Conservation (phyloP, 2,888 invertebrate genomes). For the Nesidiocoris tenuis region DNA sequence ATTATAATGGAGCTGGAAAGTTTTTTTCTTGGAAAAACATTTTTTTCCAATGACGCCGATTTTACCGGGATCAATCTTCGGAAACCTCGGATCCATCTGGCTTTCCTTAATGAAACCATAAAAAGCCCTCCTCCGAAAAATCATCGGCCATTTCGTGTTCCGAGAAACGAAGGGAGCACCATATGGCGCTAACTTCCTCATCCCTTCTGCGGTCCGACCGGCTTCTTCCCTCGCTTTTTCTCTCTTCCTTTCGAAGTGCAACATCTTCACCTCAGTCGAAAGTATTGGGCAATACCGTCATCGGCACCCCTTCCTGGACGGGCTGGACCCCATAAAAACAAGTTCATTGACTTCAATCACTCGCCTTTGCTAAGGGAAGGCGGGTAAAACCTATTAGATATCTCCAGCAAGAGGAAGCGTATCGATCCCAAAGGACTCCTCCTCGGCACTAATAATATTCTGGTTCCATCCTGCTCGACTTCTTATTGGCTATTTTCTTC, state of each 20-base stretch:
- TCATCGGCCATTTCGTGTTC: conserved; percentile 10
- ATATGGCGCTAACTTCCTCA: conserved; percentile 34
- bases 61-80: too few species aligned
- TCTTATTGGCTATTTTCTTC: conserved; percentile 34
- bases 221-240: conserved; percentile 14
- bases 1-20: too few species aligned
- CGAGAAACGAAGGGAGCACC: neutral
- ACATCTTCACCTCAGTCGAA: conserved; percentile 16
- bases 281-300: conserved; percentile 15
- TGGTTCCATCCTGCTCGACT: conserved; percentile 26
- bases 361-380: conserved; percentile 8
- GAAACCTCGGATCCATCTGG: conserved; percentile 19
- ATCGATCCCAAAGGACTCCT: conserved; percentile 37
- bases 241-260: conserved; percentile 25
- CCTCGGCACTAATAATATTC: conserved; percentile 40
- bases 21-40: too few species aligned
- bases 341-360: conserved; percentile 42
- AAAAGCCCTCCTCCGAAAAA: neutral
- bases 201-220: conserved; percentile 3
- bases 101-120: conserved; percentile 36
- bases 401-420: conserved; percentile 12
- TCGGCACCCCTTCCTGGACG: conserved; percentile 21
- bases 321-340: conserved; percentile 40
- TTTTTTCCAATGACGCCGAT: too few species aligned
- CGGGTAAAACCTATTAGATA: conserved; percentile 30